A percentile compares a stretch with the other conserved stretches of the same genome.
Conservation (phyloP, 2,888 invertebrate genomes). For the Cheilosia impressa region DNA sequence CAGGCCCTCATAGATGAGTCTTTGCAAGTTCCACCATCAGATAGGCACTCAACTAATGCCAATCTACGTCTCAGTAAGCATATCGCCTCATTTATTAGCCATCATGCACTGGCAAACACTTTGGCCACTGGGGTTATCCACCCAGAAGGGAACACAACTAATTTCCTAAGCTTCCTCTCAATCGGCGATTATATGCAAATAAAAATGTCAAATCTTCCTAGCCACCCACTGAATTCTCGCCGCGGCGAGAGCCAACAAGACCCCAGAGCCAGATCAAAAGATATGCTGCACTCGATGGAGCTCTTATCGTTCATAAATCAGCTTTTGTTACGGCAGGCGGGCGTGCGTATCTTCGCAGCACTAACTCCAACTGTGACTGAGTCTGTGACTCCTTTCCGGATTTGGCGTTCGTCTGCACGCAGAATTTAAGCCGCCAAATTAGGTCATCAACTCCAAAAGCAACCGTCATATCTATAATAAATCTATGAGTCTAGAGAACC, state of each 20-base stretch:
- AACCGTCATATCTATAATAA: slow-evolving; percentile 64
- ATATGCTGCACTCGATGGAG: slow-evolving; percentile 52
- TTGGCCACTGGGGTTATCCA: slow-evolving; percentile 7
- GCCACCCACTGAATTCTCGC: slow-evolving; percentile 59
- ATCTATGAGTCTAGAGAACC: slow-evolving; percentile 42
- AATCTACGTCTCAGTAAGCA: neutral
- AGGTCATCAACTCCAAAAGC: slow-evolving; percentile 70
- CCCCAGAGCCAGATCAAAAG: slow-evolving; percentile 47
- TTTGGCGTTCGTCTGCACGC: slow-evolving; percentile 58
- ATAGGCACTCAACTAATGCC: neutral
- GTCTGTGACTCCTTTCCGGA: slow-evolving; percentile 43
- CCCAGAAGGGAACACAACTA: slow-evolving; percentile 14
- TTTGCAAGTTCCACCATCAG: slow-evolving; percentile 3
- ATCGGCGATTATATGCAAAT: slow-evolving; percentile 67
- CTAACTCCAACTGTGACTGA: neutral
- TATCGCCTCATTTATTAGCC: slow-evolving; percentile 12
- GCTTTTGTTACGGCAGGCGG: slow-evolving; percentile 38
- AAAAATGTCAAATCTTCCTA: slow-evolving; percentile 53
- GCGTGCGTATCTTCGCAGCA: slow-evolving; percentile 36
- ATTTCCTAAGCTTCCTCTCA: slow-evolving; percentile 18
- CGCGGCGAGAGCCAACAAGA: neutral
- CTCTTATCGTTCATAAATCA: slow-evolving; percentile 71
- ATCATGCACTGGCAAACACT: neutral
- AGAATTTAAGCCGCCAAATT: slow-evolving; percentile 64
- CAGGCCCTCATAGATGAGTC: neutral